Base-by-base conservation (phyloP, 2,888 invertebrate genomes). In the Strigamia maritima region DNA sequence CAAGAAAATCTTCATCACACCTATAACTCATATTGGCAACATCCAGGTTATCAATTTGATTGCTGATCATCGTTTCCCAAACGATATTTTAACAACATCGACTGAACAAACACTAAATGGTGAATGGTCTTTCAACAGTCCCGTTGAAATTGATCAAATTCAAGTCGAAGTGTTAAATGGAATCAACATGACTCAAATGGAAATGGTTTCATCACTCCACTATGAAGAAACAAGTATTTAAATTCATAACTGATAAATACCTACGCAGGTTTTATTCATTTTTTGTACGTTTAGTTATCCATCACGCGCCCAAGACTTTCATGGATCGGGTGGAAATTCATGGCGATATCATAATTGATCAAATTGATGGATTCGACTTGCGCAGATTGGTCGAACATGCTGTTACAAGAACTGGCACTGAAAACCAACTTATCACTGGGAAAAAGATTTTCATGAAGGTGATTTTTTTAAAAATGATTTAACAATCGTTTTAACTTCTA, bases 41-140 rank as follows among this genome's bases (percentile, higher is more conserved):
- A 35, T 76, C n/a, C 28, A 22, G 14, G 76, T 76, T 14, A 16
- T 3, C 0, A 35, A 35, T 16, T 35, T 35, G 14, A 76, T 76
- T 12, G 31, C 28, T 6, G 76, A n/a, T 22, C 28, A 76, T 12
- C 26, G 19, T 8, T 76, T 76, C n/a, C 76, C 76, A 1, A n/a
- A 35, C 6, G 76, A 77, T 77, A 44, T 77, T 31, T 24, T 38
- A 24, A 77, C 77, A 2, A 77, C 77, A 0, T 22, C 38, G 7
- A 22, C 40, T 6, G 12, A 22, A 44, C 77, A 77, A 77, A 49
- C 22, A 8, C 35, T 75, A 31, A 26, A 19, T n/a, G 28, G 75
- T 77, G 28, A 19, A n/a, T 77, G 77, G 77, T 77, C 44, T 77
- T 77, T 77, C 38, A 22, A 77, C 2, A 3, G 44, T 22, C 3